Evolutionary conservation across 2,113 vertebrate species (phyloP).

Genomic region (Prinia subflava): DNA sequence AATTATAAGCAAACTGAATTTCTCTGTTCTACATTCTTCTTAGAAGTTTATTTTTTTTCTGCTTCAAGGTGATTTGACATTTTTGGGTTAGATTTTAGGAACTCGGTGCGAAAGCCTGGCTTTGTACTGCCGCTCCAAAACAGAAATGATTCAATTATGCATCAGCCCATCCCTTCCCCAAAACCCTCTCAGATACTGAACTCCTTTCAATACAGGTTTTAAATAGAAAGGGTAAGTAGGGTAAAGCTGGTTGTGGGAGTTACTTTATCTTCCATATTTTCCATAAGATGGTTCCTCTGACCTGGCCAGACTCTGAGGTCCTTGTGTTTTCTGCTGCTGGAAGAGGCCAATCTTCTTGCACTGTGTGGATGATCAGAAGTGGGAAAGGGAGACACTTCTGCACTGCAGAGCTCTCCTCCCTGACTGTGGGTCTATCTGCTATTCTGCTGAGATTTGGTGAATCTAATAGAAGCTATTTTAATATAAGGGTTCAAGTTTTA

Average conservation of each 20-base stretch:
- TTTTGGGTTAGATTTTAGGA: conserved; percentile 57
- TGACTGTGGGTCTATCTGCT: not conserved
- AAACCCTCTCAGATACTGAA: not conserved
- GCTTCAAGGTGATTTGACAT: conserved; percentile 29
- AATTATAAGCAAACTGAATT: conserved; percentile 18
- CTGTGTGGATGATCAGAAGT: not conserved
- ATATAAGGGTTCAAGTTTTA: not conserved
- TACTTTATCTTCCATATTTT: conserved; percentile 46
- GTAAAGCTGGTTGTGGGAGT: conserved; percentile 27
- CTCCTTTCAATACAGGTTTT: conserved; percentile 13
- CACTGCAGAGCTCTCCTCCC: not conserved
- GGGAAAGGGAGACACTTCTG: not conserved
- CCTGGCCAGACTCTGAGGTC: not conserved
- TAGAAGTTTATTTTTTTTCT: conserved; percentile 31
- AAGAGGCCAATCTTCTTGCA: not conserved
- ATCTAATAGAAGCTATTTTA: not conserved
- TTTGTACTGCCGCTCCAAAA: conserved; percentile 26
- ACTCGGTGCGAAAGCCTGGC: not conserved
- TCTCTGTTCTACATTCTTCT: not conserved
- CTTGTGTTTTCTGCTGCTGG: not conserved
- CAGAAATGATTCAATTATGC: not conserved
- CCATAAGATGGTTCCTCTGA: not conserved
- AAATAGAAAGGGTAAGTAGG: conserved; percentile 57
- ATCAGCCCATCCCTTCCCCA: not conserved
- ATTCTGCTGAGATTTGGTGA: not conserved